Base-by-base conservation (phyloP, 1,140 invertebrate genomes). In the Choristoneura fumiferana region DNA sequence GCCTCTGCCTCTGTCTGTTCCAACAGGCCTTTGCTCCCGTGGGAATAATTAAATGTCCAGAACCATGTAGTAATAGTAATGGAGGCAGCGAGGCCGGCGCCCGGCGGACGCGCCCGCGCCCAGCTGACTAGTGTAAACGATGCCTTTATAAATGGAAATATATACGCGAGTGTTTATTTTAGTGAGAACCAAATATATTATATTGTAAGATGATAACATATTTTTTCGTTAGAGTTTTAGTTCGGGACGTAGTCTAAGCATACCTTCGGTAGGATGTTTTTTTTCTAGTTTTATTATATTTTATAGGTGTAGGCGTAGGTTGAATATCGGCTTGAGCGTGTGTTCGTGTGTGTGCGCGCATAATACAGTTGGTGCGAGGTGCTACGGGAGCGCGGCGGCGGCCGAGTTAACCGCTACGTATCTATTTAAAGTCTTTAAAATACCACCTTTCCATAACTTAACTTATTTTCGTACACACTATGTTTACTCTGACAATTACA, bases 111-210 rank as follows among this genome's bases (percentile, higher is more conserved):
- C 8, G 17, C n/a, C n/a, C n/a, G 17, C 12, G 22, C 22, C 22
- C 1, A 10, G 12, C 2, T 17, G 40, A 45, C 40, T 29, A 3
- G 22, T 29, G 40, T 45, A 29, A 29, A 22, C 40, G 40, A 45
- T 45, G 40, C 40, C 40, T 45, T 45, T 22, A 45, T n/a, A 45
- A 45, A 58, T 58, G 39, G 54, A 60, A 58, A 56, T 62, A 63
- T 63, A 63, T 63, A 54, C 39, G 18, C 13, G 55, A 57, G 38
- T 56, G 39, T 62, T 74, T 77, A 70, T 53, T 69, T 73, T 81
- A 84, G 78, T 84, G 78, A 81, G 78, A 80, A 84, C 78, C 81
- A 84, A 84, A 84, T 84, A 81, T 81, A 80, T 78, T 73, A 73
- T 67, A 59, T n/a, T 67, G 65, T 73, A 73, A 65, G 58, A 71